Percentiles rank a stretch among this genome's conserved stretches.
Conservation (phyloP, 1,140 invertebrate species). For the Zaprionus vittiger region DNA sequence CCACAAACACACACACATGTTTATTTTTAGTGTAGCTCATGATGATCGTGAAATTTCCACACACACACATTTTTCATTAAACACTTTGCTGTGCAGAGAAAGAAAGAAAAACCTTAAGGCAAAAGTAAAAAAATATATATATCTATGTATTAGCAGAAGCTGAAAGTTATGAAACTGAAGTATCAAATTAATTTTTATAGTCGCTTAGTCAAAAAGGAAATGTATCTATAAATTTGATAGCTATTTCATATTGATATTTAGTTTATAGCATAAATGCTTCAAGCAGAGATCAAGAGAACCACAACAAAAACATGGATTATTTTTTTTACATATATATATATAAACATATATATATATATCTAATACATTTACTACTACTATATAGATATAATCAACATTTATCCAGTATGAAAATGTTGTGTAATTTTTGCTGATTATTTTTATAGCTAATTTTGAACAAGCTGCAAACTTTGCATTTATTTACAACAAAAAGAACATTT, state of each 20-base stretch:
- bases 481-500: slow-evolving; percentile 32
- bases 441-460: slow-evolving; percentile 57
- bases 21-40: slow-evolving; percentile 44
- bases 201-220: slow-evolving; percentile 57
- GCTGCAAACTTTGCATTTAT: slow-evolving; percentile 76
- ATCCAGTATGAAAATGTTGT: not conserved
- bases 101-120: not conserved
- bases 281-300: slow-evolving; percentile 1
- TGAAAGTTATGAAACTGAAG: slow-evolving; percentile 15
- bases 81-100: slow-evolving; percentile 57
- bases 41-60: slow-evolving; percentile 14
- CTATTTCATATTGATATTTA: slow-evolving; percentile 2
- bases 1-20: not conserved
- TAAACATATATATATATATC: not conserved
- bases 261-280: slow-evolving; percentile 14
- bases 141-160: not conserved
- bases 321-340: slow-evolving; percentile 15
- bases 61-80: slow-evolving; percentile 12
- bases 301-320: slow-evolving; percentile 3
- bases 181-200: slow-evolving; percentile 26
- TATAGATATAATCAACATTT: not conserved
- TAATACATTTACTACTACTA: not conserved
- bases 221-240: slow-evolving; percentile 11
- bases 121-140: not conserved
- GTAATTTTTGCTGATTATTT: slow-evolving; percentile 4